Base-by-base conservation (phyloP, 2,113 vertebrate species). In the Dissostichus mawsoni region DNA sequence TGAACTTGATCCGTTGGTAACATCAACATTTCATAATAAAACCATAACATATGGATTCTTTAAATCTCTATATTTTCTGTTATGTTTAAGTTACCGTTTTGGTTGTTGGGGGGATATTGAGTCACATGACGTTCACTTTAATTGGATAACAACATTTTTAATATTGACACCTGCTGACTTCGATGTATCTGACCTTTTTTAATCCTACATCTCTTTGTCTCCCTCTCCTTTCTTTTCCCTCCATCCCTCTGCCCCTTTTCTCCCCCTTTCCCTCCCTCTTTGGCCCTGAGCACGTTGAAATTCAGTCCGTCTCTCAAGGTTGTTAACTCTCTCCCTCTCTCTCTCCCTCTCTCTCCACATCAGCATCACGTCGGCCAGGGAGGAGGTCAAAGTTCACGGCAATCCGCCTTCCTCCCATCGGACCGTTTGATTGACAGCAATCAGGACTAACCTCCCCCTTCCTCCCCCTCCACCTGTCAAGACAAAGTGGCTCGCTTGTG, bases 391-490 rank as follows among this genome's bases (percentile, higher is more conserved):
- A 96, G 97, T 96, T 98, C 96, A 96, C 76, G 94, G 95, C 11
- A 8, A 80, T 88, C 96, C 95, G 95, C 94, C 95, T 94, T 96
- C 95, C 96, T 97, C 97, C 95, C 88, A 69, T 95, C 90, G 96
- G 96, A 95, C 94, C 93, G 4, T 91, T 94, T 98, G 97, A 99
- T 97, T 98, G 98, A 98, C 97, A 98, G 97, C 97, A 98, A 98
- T 98, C 97, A 98, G 96, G 81, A 75, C 76, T 70, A 70, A 75
- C 76, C 82, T 48, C 59, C 59, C 51, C 61, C 74, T 48, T 2
- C 11, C 51, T 5, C 67, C 69, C 67, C 67, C 45, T 96, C 95
- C 96, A 95, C 95, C 96, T 96, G 96, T 96, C 97, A 96, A 96
- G 84, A 97, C 96, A 96, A 96, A 97, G 96, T 82, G 84, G 61